A percentile compares a stretch with the other conserved stretches of the same genome.
Evolutionary conservation across 2,888 invertebrate species (phyloP).

Genomic region (Eustalomyia histrio): DNA sequence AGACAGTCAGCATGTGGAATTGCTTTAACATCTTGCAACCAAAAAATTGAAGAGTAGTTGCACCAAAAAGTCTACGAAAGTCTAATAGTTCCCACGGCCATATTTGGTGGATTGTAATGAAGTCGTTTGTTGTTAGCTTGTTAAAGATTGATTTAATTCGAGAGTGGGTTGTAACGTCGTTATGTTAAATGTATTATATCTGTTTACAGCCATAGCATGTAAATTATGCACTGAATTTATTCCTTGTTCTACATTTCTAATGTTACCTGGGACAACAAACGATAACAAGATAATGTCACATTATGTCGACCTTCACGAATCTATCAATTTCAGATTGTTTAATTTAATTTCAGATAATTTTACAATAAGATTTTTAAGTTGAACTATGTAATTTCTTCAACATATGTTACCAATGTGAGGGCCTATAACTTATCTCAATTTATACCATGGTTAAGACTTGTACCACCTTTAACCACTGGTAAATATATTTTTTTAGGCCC

Average conservation of each 20-base stretch:
- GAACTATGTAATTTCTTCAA: too few relatives aligned
- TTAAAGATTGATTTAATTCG: constrained; percentile 64
- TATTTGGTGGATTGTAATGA: constrained; percentile 67
- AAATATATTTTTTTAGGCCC: too few relatives aligned
- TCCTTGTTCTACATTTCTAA: constrained; percentile 15
- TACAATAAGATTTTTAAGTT: too few relatives aligned
- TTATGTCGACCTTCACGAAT: not conserved
- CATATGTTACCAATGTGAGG: too few relatives aligned
- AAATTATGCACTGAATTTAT: constrained; percentile 28
- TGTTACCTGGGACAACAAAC: not conserved
- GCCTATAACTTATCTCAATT: too few relatives aligned
- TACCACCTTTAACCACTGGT: too few relatives aligned
- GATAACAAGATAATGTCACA: constrained; percentile 4
- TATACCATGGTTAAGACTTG: too few relatives aligned
- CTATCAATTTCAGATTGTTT: not conserved
- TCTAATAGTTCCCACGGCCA: constrained; percentile 68
- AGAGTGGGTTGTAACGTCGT: constrained; percentile 65
- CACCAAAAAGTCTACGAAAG: constrained; percentile 60
- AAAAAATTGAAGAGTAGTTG: constrained; percentile 57
- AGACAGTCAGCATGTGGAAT: constrained; percentile 52
- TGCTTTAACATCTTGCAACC: constrained; percentile 44
- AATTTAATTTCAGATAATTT: too few relatives aligned
- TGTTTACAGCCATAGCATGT: constrained; percentile 29
- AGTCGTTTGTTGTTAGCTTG: constrained; percentile 66
- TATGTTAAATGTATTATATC: constrained; percentile 62